These are phyloP conservation scores for Vannuccia rotundouncinata DNA, from an alignment of 2,888 invertebrate genomes.

Conservation along the genomic window DNA sequence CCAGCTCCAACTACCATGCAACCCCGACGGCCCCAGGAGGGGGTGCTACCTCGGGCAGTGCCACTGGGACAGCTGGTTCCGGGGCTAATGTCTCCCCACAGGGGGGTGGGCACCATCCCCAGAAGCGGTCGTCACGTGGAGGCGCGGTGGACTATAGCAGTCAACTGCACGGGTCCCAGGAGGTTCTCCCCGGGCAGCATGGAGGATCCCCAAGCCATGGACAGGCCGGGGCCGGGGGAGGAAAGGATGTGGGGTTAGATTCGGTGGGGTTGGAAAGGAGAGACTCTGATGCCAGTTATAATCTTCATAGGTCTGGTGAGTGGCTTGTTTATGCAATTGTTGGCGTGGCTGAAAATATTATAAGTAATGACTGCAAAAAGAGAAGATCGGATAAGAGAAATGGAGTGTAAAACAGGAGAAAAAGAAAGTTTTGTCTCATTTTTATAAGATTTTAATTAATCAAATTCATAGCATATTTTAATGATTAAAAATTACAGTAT, in stretches of 20 bases:
- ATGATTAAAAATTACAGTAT: no score
- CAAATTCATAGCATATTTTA: no score
- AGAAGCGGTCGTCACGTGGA: neutral
- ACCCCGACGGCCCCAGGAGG: neutral
- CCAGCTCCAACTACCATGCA: neutral
- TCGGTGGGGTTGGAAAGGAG: neutral
- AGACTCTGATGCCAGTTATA: neutral
- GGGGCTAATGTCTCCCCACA: no score
- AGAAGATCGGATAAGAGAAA: no score
- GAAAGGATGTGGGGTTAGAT: neutral
- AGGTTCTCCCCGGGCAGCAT: neutral
- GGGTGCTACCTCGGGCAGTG: neutral
- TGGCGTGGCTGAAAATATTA: no score
- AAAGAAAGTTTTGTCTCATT: neutral
- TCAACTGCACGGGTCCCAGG: conserved; percentile 4
- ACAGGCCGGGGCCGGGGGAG: neutral
- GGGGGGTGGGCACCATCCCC: neutral
- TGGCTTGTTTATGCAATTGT: neutral
- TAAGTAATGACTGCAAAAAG: no score
- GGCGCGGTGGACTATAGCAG: neutral
- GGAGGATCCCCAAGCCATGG: neutral
- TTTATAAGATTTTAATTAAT: neutral
- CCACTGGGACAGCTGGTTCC: no score
- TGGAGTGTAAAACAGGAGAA: no score
- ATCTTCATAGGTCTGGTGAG: neutral